These are phyloP conservation scores for Bombylius major DNA, from an alignment of 2,888 invertebrate species.

Conservation along the genomic window DNA sequence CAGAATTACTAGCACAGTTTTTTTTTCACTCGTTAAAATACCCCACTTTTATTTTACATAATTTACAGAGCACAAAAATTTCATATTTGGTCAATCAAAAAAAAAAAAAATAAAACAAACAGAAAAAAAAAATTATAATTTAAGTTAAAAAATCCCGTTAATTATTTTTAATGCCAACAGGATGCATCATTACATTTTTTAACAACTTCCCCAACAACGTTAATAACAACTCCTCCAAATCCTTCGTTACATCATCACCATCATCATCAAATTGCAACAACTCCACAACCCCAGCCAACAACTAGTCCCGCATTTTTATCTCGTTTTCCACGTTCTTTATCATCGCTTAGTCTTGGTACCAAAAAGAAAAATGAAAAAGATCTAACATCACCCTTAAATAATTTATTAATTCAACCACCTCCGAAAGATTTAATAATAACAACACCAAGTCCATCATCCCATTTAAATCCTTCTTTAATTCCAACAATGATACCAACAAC, in stretches of 20 bases:
- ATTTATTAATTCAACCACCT: slow-evolving; percentile 15
- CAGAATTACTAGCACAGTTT: no score
- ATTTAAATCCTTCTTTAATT: slow-evolving; percentile 21
- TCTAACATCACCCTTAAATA: slow-evolving; percentile 28
- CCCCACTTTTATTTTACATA: no score
- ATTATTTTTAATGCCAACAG: slow-evolving; percentile 8
- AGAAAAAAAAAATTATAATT: no score
- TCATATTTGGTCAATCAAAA: no score
- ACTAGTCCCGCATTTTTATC: slow-evolving; percentile 35
- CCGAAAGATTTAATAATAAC: slow-evolving; percentile 9
- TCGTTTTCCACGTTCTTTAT: slow-evolving; percentile 36
- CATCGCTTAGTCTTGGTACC: slow-evolving; percentile 35
- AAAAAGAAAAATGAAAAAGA: slow-evolving; percentile 36
- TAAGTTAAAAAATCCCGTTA: background rate
- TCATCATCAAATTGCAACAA: slow-evolving; percentile 15
- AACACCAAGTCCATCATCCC: slow-evolving; percentile 21
- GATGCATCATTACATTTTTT: slow-evolving; percentile 13
- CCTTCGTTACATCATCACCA: slow-evolving; percentile 23
- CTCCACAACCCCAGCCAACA: slow-evolving; percentile 24
- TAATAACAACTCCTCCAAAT: slow-evolving; percentile 23
- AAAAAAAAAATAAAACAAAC: no score
- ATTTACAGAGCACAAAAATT: no score
- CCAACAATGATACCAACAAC: slow-evolving; percentile 42
- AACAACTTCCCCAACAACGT: slow-evolving; percentile 19
- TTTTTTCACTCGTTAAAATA: no score